Evolutionary conservation across 2,888 invertebrate genomes (phyloP).

Genomic region (Caenorhabditis doughertyi): DNA sequence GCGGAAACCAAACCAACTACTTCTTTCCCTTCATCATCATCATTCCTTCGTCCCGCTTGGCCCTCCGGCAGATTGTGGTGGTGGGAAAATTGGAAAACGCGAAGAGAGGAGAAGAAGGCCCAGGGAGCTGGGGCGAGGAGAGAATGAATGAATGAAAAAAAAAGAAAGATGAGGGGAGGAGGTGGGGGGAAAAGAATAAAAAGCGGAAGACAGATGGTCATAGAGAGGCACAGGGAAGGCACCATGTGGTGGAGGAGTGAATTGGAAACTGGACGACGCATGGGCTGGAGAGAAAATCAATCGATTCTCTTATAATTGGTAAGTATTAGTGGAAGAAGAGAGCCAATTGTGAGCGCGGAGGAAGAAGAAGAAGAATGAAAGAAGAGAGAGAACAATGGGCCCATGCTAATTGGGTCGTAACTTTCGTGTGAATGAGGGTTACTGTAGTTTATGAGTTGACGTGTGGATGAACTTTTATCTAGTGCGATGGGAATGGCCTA

Average conservation of each 20-base stretch:
- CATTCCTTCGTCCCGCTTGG: neutral
- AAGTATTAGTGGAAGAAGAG: constrained; percentile 1
- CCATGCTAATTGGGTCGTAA: neutral
- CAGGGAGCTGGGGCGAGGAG: constrained; percentile 6
- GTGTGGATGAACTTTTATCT: no score
- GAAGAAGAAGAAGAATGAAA: neutral
- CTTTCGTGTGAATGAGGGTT: neutral
- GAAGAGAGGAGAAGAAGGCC: neutral
- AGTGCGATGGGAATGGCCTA: no score
- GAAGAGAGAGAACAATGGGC: neutral
- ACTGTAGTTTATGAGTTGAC: no score
- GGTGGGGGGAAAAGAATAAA: no score
- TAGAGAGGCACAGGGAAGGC: neutral
- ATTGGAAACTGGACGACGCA: neutral
- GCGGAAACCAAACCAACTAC: neutral
- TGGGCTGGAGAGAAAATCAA: neutral
- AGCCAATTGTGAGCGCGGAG: neutral
- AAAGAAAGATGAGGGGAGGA: constrained; percentile 6
- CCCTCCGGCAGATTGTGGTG: constrained; percentile 23
- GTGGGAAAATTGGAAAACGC: constrained; percentile 35
- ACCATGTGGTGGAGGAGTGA: constrained; percentile 37
- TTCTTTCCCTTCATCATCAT: neutral
- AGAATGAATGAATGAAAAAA: neutral
- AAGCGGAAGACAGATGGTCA: constrained; percentile 42
- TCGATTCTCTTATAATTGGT: constrained; percentile 14